phyloP scores from a whole-genome alignment of 2,888 invertebrate genomes.

The Eueremaeus valkanovi region DNA sequence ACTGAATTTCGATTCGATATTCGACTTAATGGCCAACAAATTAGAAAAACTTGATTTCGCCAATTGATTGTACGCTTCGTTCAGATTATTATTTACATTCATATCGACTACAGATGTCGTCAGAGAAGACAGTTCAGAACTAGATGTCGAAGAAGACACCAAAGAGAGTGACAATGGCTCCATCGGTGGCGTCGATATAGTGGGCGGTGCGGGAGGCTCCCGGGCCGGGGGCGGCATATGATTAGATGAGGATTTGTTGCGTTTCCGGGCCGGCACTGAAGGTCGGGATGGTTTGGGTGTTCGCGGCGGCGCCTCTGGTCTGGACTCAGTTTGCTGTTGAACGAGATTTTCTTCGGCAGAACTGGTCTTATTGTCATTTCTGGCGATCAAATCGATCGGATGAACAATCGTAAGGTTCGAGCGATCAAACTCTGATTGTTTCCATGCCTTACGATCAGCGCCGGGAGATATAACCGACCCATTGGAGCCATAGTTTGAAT shows the following conservation, averaged over 20 bases:
- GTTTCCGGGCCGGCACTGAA: background rate
- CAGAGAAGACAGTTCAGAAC: background rate
- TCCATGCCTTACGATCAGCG: constrained; percentile 26
- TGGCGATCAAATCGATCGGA: background rate
- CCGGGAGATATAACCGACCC: too few relatives aligned
- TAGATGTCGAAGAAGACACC: background rate
- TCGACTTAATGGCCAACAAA: constrained; percentile 21
- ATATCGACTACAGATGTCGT: background rate
- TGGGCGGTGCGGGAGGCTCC: background rate
- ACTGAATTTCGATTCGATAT: background rate
- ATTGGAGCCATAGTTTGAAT: too few relatives aligned
- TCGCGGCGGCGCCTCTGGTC: constrained; percentile 10
- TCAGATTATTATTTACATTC: background rate
- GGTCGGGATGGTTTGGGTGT: background rate
- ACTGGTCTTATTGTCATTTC: background rate
- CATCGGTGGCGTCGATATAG: background rate
- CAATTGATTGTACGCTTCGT: constrained; percentile 29
- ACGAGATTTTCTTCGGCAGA: background rate
- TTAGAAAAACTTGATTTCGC: constrained; percentile 19
- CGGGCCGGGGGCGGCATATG: background rate
- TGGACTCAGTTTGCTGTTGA: background rate
- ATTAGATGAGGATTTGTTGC: background rate
- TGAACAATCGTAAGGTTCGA: constrained; percentile 10
- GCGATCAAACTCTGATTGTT: constrained; percentile 36
- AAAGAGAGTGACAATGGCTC: too few relatives aligned